These are phyloP conservation scores for Zootermopsis nevadensis DNA, from an alignment of 2,888 invertebrate species.

Conservation along the genomic window DNA sequence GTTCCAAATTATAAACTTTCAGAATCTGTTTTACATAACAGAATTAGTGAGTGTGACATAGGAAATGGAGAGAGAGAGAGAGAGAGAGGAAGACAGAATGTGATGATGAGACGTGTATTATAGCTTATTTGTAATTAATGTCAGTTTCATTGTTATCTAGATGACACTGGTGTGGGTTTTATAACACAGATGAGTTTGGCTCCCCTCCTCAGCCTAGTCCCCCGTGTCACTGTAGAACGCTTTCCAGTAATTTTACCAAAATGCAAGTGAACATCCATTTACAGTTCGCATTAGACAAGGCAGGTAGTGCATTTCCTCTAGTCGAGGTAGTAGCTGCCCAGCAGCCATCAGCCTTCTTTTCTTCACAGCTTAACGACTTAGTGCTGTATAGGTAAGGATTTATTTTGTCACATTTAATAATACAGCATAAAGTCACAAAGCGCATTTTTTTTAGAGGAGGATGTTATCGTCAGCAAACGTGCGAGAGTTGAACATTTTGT, in stretches of 20 bases:
- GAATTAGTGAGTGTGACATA: neutral
- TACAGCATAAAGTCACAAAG: neutral
- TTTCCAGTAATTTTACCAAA: neutral
- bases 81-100: neutral
- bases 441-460: no score
- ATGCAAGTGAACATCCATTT: neutral
- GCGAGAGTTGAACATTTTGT: no score
- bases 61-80: neutral
- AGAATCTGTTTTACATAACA: conserved; percentile 14
- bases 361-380: neutral
- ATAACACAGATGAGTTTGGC: neutral
- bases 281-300: neutral
- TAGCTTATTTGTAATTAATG: conserved; percentile 28
- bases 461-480: no score
- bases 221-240: neutral
- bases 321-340: neutral
- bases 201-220: neutral
- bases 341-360: neutral
- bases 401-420: neutral
- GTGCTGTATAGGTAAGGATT: neutral
- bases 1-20: no score
- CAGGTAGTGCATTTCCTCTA: neutral
- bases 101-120: conserved; percentile 1
- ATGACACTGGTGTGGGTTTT: conserved; percentile 4
- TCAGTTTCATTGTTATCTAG: neutral